phyloP scores from a whole-genome alignment of 2,113 vertebrate genomes.

The Eulacestoma nigropectus region DNA sequence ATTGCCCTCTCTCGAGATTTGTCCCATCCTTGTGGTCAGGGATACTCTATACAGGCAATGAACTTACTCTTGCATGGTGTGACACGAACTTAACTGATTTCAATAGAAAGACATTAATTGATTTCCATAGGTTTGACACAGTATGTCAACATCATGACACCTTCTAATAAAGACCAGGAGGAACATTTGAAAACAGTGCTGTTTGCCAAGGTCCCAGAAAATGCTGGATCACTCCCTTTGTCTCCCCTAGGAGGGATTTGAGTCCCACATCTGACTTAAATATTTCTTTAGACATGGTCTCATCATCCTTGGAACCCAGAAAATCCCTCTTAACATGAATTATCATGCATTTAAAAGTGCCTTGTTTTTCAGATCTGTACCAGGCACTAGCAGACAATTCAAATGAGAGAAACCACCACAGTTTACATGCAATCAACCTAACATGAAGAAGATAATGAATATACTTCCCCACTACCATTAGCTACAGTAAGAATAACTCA shows the following conservation, averaged over 20 bases:
- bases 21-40: not conserved
- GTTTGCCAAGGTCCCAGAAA: not conserved
- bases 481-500: not conserved
- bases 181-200: not conserved
- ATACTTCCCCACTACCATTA: not conserved
- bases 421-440: not conserved
- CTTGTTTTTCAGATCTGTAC: not conserved
- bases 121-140: not conserved
- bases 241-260: not conserved
- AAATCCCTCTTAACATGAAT: not conserved
- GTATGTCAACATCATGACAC: not conserved
- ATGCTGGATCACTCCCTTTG: not conserved
- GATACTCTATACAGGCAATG: not conserved
- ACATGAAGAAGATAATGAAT: not conserved
- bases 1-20: not conserved
- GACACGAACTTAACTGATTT: not conserved
- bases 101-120: not conserved
- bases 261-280: not conserved
- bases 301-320: not conserved
- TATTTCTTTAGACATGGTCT: not conserved
- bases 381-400: not conserved
- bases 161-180: not conserved
- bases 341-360: not conserved
- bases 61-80: not conserved
- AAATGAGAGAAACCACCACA: not conserved